Evolutionary conservation across 2,113 vertebrate species (phyloP).

Genomic region (Bombycilla garrulus): DNA sequence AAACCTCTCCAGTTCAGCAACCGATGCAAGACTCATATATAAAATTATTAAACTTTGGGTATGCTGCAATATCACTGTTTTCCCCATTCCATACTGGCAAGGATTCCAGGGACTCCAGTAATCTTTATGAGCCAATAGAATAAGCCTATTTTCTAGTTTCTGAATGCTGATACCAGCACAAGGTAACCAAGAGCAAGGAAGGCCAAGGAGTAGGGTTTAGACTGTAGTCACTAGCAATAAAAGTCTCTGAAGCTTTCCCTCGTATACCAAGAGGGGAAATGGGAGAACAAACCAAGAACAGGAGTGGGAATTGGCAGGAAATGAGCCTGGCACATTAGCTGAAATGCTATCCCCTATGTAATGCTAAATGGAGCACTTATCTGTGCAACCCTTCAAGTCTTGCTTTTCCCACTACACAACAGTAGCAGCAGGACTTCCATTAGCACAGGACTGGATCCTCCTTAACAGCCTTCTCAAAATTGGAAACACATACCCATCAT

Average conservation of each 20-base stretch:
- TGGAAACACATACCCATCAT: not conserved
- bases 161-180: not conserved
- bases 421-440: conserved; percentile 22
- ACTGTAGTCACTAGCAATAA: not conserved
- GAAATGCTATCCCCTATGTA: not conserved
- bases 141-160: not conserved
- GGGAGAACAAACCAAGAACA: not conserved
- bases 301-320: not conserved
- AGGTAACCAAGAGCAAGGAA: not conserved
- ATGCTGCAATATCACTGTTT: not conserved
- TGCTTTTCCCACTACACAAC: not conserved
- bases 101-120: not conserved
- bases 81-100: not conserved
- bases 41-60: not conserved
- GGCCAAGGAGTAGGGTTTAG: not conserved
- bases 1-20: not conserved
- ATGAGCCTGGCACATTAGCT: not conserved
- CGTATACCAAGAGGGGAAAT: not conserved
- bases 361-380: not conserved
- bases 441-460: not conserved
- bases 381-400: not conserved
- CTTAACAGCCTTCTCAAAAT: not conserved
- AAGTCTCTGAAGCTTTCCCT: not conserved
- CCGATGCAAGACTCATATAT: not conserved
- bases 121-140: not conserved